Conservation (phyloP, 2,113 vertebrate genomes). For the Sinocyclocheilus anshuiensis region DNA sequence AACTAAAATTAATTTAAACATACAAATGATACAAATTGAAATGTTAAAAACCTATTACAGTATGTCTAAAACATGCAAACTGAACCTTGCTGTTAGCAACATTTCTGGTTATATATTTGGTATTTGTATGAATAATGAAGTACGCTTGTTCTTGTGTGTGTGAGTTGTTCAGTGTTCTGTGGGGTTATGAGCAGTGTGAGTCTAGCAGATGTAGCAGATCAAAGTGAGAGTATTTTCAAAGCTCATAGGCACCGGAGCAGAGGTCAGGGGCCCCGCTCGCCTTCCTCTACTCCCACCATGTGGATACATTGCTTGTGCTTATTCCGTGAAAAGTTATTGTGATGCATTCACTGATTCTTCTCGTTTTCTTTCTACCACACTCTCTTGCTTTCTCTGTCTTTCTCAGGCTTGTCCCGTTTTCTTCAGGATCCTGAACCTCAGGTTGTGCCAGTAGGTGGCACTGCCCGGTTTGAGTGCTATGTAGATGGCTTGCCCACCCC, state of each 20-base stretch:
- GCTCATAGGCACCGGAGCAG: slow-evolving; percentile 58
- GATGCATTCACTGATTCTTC: slow-evolving; percentile 47
- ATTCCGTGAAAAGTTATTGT: slow-evolving; percentile 4
- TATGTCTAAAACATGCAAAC: not conserved
- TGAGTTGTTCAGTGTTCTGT: not conserved
- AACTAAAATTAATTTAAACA: not conserved
- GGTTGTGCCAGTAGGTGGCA: slow-evolving; percentile 79
- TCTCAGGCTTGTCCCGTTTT: slow-evolving; percentile 84
- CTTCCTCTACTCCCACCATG: slow-evolving; percentile 61
- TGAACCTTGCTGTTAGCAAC: not conserved
- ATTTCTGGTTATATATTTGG: not conserved
- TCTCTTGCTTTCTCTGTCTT: slow-evolving; percentile 18
- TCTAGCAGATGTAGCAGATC: slow-evolving; percentile 37
- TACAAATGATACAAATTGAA: not conserved
- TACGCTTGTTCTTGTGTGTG: not conserved
- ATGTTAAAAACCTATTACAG: not conserved
- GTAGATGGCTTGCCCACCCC: slow-evolving; percentile 88
- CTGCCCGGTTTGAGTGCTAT: slow-evolving; percentile 88
- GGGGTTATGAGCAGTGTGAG: not conserved
- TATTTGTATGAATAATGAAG: not conserved
- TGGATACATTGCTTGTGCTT: not conserved
- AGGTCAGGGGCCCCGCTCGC: slow-evolving; percentile 62
- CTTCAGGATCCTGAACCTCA: slow-evolving; percentile 84
- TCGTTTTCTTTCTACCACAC: not conserved
- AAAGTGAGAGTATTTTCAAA: slow-evolving; percentile 29